Evolutionary conservation across 2,888 invertebrate genomes (phyloP), one percentile per base, ranked within the genome.

Genomic region (Tanytarsus gracilentus): DNA sequence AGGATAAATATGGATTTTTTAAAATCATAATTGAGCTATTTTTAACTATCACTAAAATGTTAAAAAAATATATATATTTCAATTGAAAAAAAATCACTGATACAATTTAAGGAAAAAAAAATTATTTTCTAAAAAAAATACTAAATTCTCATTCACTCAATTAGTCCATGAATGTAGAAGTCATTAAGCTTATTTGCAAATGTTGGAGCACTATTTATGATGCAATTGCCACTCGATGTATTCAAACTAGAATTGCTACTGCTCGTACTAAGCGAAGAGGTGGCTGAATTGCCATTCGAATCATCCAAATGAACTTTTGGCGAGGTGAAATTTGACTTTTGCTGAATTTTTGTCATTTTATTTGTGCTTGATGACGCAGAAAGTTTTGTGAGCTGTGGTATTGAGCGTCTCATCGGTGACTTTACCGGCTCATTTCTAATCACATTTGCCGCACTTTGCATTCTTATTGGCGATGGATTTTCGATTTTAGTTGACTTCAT

Each of bases 401-500:
- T 58, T 2, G 18, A 23, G 6, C 44, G 7, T 30, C 30, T 58
- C 7, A 36, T 27, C 11, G 48, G 55, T 8, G 55, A 33, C 9
- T 55, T 55, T n/a, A 40, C n/a, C 8, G 14, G 36, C n/a, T 6
- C 11, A 8, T 25, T 36, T 36, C 33, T 16, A 18, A 4, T 48
- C 1, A 21, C n/a, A 23, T 48, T 58, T 44, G 25, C 5, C 3
- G 27, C 8, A 44, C 11, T 44, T 44, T 18, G 9, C 9, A 23
- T 44, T 27, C 29, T 11, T 21, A 30, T 3, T 23, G 33, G 21
- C 25, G 58, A 29, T 8, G 36, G 26, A 49, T 60, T 59, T n/a
- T 58, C 62, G n/a, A 60, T 60, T 53, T 62, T 59, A 4, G 60
- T 62, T 26, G 62, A 58, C 26, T 56, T 58, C 44, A 62, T 58